Conservation (phyloP, 1,140 invertebrate genomes). For the Drosophila lowei region DNA sequence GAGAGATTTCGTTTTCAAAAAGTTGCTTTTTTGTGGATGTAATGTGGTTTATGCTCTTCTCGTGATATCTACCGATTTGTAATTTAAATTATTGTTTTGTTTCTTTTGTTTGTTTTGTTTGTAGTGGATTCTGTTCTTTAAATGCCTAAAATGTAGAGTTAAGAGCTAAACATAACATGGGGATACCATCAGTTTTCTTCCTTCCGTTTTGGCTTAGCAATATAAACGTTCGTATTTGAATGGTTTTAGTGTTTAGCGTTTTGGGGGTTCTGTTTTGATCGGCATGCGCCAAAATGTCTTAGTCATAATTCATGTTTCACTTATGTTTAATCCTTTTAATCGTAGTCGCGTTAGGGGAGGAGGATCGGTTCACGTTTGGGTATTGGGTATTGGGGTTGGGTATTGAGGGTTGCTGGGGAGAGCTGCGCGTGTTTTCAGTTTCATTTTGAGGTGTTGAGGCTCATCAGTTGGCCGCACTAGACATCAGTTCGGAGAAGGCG, state of each 20-base stretch:
- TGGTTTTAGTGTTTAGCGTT: constrained; percentile 28
- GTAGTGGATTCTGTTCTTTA: constrained; percentile 52
- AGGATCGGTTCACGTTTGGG: constrained; percentile 4
- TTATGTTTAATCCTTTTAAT: constrained; percentile 68
- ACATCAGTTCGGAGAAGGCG: constrained; percentile 93
- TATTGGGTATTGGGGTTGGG: constrained; percentile 3
- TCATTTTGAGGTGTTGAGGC: constrained; percentile 31
- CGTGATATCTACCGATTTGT: constrained; percentile 24
- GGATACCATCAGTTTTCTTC: constrained; percentile 60
- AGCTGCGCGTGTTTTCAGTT: constrained; percentile 65
- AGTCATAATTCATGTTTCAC: constrained; percentile 72
- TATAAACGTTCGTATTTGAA: constrained; percentile 63
- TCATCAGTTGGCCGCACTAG: constrained; percentile 84
- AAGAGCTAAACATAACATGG: constrained; percentile 76
- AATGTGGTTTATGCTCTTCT: not conserved
- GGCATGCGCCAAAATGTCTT: constrained; percentile 70
- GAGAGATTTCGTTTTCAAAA: constrained; percentile 80
- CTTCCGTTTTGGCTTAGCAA: constrained; percentile 61
- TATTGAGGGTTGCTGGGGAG: constrained; percentile 11
- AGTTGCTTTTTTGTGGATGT: constrained; percentile 40
- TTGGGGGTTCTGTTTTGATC: constrained; percentile 29
- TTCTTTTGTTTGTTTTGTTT: constrained; percentile 51
- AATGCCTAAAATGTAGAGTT: constrained; percentile 75
- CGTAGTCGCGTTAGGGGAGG: constrained; percentile 55
- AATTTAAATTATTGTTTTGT: constrained; percentile 57